Percentiles rank a stretch among this genome's conserved stretches.
These are phyloP conservation scores for Phaonia tiefii DNA, from an alignment of 2,888 invertebrate species.

Conservation along the genomic window DNA sequence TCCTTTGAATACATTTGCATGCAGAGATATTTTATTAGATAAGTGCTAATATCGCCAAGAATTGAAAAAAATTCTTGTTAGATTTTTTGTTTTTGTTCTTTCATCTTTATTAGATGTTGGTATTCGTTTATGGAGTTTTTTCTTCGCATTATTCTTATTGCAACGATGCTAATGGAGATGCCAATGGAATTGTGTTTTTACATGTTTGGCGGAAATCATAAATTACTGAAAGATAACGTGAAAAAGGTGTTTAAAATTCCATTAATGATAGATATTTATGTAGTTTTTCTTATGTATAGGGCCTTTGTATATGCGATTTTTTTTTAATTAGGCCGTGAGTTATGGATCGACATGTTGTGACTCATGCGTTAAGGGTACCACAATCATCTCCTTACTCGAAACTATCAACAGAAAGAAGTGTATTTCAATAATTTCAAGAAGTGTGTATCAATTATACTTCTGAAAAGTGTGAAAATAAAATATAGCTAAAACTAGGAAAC, in stretches of 20 bases:
- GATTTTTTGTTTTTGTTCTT: constrained; percentile 34
- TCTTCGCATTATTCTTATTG: constrained; percentile 30
- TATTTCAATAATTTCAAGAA: no score
- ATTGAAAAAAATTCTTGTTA: constrained; percentile 19
- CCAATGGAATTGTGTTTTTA: neutral
- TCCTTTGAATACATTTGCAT: no score
- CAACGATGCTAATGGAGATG: constrained; percentile 55
- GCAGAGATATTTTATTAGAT: constrained; percentile 15
- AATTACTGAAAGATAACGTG: constrained; percentile 52
- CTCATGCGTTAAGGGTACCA: no score
- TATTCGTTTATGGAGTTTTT: constrained; percentile 32
- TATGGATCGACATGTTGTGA: no score
- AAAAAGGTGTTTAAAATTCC: constrained; percentile 46
- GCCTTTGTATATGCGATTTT: neutral
- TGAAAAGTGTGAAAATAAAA: no score
- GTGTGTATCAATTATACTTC: no score
- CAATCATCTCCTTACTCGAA: no score
- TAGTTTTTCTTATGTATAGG: constrained; percentile 2
- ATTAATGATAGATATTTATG: constrained; percentile 33
- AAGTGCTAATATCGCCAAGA: constrained; percentile 31
- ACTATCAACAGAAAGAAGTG: no score
- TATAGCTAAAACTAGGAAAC: no score
- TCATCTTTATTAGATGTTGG: neutral
- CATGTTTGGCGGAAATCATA: constrained; percentile 56
- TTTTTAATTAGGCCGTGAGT: no score